Conservation (phyloP, 2,888 invertebrate species). For the Temnothorax rugatulus region DNA sequence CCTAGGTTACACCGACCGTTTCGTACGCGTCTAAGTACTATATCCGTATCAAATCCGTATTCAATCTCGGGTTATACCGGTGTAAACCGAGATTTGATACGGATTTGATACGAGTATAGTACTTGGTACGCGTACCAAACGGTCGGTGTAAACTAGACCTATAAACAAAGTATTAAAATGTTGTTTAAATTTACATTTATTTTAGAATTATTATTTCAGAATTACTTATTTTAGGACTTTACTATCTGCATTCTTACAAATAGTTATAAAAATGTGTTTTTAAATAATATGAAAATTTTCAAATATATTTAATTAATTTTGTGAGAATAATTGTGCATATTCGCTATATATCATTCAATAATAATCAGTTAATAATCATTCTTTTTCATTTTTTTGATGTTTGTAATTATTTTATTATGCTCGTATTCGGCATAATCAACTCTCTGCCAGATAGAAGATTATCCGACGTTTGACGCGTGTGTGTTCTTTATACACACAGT, state of each 20-base stretch:
- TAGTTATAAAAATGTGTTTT: neutral
- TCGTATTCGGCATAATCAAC: neutral
- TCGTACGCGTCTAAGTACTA: too few species aligned
- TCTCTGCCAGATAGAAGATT: conserved; percentile 6
- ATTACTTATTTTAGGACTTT: neutral
- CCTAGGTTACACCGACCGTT: too few species aligned
- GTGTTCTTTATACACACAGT: conserved; percentile 4
- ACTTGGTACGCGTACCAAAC: too few species aligned
- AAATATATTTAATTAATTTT: neutral
- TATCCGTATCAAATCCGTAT: too few species aligned
- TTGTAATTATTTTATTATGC: neutral
- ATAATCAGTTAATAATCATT: neutral
- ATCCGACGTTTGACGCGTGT: neutral
- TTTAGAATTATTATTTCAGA: neutral
- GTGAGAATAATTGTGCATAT: neutral
- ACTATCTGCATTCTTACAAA: neutral
- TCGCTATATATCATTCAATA: neutral
- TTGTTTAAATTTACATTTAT: neutral
- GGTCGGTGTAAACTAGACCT: too few species aligned
- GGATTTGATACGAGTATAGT: too few species aligned
- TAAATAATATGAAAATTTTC: neutral
- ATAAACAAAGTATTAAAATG: too few species aligned
- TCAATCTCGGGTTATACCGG: too few species aligned
- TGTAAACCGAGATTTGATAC: too few species aligned
- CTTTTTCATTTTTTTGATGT: neutral